phyloP scores from a whole-genome alignment of 2,797 vertebrate species.

The Ceryle rudis region DNA sequence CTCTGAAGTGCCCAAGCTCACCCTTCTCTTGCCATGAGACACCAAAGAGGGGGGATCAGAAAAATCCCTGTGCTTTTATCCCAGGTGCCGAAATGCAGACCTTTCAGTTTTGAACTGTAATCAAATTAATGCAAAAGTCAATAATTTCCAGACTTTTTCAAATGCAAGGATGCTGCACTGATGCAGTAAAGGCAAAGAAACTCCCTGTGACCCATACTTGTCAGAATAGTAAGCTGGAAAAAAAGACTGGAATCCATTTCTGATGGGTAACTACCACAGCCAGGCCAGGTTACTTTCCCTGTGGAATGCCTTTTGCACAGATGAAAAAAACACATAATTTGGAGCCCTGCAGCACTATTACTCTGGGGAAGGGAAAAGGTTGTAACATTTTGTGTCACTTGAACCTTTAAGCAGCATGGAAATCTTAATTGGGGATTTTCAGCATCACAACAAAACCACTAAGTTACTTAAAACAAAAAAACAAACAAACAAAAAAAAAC shows the following conservation, averaged over 20 bases:
- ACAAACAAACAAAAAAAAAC: background rate
- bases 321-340: background rate
- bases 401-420: background rate
- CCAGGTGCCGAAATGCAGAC: background rate
- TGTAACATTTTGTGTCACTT: background rate
- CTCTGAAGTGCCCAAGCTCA: background rate
- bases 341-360: background rate
- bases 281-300: background rate
- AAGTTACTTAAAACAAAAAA: background rate
- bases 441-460: background rate
- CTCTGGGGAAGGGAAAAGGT: background rate
- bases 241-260: slow-evolving; percentile 11
- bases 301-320: background rate
- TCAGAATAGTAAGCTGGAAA: slow-evolving; percentile 13
- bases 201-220: background rate
- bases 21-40: background rate
- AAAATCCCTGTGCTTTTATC: background rate
- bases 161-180: background rate
- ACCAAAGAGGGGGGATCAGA: background rate
- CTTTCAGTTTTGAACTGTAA: background rate
- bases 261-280: background rate
- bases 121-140: background rate
- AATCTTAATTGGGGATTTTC: background rate
- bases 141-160: background rate
- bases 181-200: slow-evolving; percentile 6